Percentiles rank a stretch among this genome's conserved stretches.
Conservation (phyloP, 2,113 vertebrate species). For the Illadopsis cleaveri region DNA sequence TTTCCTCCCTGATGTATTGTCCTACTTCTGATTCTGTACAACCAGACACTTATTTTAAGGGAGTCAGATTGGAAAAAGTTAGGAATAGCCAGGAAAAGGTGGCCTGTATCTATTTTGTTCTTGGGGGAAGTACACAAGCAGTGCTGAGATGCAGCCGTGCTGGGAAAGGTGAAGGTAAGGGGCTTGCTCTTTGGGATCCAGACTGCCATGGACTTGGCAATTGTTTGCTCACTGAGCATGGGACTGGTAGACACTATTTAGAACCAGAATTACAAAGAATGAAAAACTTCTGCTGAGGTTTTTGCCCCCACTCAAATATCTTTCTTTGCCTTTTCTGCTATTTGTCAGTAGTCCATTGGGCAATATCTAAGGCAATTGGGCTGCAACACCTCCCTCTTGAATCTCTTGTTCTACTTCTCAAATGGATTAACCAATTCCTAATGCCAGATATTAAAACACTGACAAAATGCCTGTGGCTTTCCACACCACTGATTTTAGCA, state of each 20-base stretch:
- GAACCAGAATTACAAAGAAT: neutral
- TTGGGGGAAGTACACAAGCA: neutral
- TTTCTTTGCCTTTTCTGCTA: neutral
- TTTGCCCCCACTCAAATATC: neutral
- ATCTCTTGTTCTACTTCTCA: neutral
- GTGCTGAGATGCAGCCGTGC: neutral
- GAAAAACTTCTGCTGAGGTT: neutral
- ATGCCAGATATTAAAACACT: neutral
- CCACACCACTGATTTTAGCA: neutral
- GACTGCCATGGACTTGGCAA: neutral
- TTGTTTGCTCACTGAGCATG: neutral
- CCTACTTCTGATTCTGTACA: neutral
- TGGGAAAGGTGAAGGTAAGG: neutral
- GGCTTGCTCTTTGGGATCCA: neutral
- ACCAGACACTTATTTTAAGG: neutral
- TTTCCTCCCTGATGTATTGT: neutral
- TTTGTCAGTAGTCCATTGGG: neutral
- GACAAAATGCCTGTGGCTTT: neutral
- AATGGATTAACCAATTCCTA: neutral
- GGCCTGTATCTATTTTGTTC: neutral
- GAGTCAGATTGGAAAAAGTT: neutral
- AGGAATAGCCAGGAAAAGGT: neutral
- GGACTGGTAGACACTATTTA: neutral
- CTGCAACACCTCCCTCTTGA: neutral
- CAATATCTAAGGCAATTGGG: neutral